Evolutionary conservation across 2,797 vertebrate genomes (phyloP), one percentile per base, ranked within the genome.

Genomic region (Melanotaenia trifasciata): DNA sequence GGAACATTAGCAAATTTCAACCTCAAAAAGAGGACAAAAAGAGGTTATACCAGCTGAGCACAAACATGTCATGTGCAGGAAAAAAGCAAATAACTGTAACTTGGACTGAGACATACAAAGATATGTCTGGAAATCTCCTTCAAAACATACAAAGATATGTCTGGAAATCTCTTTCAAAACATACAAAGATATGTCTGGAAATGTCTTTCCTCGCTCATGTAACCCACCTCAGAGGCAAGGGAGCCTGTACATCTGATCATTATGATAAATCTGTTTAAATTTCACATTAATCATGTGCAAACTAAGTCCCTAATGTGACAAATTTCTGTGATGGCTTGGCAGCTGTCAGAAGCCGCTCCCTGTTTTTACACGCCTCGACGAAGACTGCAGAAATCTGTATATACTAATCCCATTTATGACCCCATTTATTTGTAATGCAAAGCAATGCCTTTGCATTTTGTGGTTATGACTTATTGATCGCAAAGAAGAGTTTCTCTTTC

Each of bases 341-440:
- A 51, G 47, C 47, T 12, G 47, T 12, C n/a, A 24, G n/a, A n/a
- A 51, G n/a, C 47, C 22, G 3, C 47, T 51, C 22, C 47, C 22
- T 22, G 47, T 51, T 3, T n/a, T 22, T 24, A 12, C 2, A 3
- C 13, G n/a, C 22, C n/a, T 7, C 10, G 8, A 43, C 1, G 13
- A 16, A 5, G 40, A 43, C 40, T 1, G 14, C 32, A 12, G 47
- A 51, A 24, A 51, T 10, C n/a, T 22, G n/a, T 24, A 26, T 26
- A 14, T 1, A 18, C 38, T 26, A 51, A 51, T 4, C 36, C 36
- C 22, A 4, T 40, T 43, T 18, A 28, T 26, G 16, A 11, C 26
- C 26, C 6, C 36, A 14, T 61, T 61, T 40, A 14, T 61, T 61
- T 40, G 22, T 26, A 40, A 61, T 40, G 58, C 36, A 61, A 61